A percentile compares a stretch with the other conserved stretches of the same genome.
Conservation (phyloP, 2,797 vertebrate species). For the Gadopsis bispinosus region DNA sequence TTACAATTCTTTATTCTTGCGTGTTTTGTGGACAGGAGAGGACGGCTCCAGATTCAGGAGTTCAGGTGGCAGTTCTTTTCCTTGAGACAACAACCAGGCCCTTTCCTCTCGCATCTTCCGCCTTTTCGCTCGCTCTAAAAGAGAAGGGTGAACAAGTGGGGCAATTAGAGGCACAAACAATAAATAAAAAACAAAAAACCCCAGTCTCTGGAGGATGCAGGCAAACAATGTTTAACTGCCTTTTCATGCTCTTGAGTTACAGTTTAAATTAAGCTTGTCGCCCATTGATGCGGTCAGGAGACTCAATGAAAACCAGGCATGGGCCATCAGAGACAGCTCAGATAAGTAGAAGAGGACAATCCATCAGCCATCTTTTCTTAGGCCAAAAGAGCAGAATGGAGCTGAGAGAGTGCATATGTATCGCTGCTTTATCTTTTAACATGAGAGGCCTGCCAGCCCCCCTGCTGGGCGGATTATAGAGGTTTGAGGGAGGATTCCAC, state of each 20-base stretch:
- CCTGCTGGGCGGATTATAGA: constrained; percentile 80
- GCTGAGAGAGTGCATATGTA: constrained; percentile 63
- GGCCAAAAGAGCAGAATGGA: constrained; percentile 76
- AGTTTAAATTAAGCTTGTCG: constrained; percentile 52
- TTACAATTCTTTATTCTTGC: constrained; percentile 92
- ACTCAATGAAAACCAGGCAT: constrained; percentile 58
- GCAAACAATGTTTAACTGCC: constrained; percentile 33
- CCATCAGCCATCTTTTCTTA: constrained; percentile 67
- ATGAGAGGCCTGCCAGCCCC: constrained; percentile 72
- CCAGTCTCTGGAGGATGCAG: constrained; percentile 6
- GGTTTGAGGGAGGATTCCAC: constrained; percentile 74
- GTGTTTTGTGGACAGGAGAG: constrained; percentile 88
- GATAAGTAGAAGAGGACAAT: constrained; percentile 62
- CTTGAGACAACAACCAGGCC: constrained; percentile 94
- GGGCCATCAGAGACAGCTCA: constrained; percentile 43
- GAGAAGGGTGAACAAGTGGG: constrained; percentile 1
- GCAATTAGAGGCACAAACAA: constrained; percentile 37
- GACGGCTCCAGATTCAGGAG: constrained; percentile 92
- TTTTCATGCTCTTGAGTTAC: constrained; percentile 40
- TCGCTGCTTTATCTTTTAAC: constrained; percentile 78
- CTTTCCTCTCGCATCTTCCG: constrained; percentile 94
- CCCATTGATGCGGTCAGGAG: constrained; percentile 22
- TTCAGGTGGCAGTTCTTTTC: constrained; percentile 94
- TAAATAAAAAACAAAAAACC: constrained; percentile 14
- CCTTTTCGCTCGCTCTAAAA: constrained; percentile 92